Evolutionary conservation across 1,140 invertebrate genomes (phyloP), one percentile per base, ranked within the genome.

Genomic region (Pseudomyrmex cubaensis): DNA sequence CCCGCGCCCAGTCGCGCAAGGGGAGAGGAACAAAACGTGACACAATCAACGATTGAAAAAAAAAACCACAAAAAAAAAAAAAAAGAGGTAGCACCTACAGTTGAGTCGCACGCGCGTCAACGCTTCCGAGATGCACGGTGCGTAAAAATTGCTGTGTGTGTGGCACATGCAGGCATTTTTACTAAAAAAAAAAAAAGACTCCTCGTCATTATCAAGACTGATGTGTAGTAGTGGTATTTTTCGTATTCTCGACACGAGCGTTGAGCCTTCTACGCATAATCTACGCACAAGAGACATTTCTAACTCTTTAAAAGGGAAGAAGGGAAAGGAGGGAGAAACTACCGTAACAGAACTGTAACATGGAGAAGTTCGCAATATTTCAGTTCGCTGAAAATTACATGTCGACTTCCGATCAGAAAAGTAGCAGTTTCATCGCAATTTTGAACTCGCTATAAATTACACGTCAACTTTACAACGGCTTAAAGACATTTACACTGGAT

Each of bases 41-140:
- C 35, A 61, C 15, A 84, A 44, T 87, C 82, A 62, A 84, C 67
- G 67, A 70, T 69, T 7, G 35, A 35, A 35, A 35, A 35, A 35
- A 35, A 35, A 35, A 35, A 35, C 5, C 35, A 35, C 35, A 35
- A 35, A 35, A 35, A 35, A 25, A 25, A 35, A 35, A 25, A 25
- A 25, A 35, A 0, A 57, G 48, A 73, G 76, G 70, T 35, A 84
- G 77, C 87, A 87, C 82, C 86, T 87, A 88, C 83, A 82, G 84
- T 74, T 84, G 85, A 66, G 57, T 84, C 84, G 78, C 63, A 77
- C 84, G 84, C 87, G 88, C 87, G 88, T 87, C 85, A 89, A 89
- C 88, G 88, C 86, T 90, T 87, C 84, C 88, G 83, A 90, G 88
- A 87, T 83, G 76, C 87, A 89, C 90, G 85, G 86, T 83, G 84